A percentile compares a stretch with the other conserved stretches of the same genome.
Evolutionary conservation across 1,140 invertebrate genomes (phyloP).

Genomic region (Tetramorium simillimum): DNA sequence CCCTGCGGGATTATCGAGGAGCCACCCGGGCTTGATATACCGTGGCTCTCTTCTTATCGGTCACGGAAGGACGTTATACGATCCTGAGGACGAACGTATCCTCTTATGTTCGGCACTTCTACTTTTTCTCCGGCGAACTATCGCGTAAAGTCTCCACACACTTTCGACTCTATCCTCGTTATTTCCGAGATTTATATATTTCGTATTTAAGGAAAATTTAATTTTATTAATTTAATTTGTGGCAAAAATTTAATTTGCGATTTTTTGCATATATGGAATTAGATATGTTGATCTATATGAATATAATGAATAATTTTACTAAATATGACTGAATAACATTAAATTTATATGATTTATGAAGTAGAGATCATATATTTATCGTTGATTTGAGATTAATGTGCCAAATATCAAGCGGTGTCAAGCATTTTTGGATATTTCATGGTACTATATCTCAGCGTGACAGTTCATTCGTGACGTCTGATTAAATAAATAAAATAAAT

Average conservation of each 20-base stretch:
- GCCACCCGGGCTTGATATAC: conserved; percentile 40
- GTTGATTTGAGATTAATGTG: not conserved
- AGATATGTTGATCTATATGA: not conserved
- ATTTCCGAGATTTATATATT: not conserved
- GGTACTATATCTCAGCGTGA: not conserved
- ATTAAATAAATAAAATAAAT: not conserved
- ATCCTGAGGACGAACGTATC: conserved; percentile 15
- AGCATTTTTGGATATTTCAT: not conserved
- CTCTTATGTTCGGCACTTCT: conserved; percentile 16
- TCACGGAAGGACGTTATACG: conserved; percentile 36
- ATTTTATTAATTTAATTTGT: not conserved
- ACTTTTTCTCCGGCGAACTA: conserved; percentile 19
- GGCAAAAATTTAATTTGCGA: too few relatives aligned
- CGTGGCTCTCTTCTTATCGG: conserved; percentile 29
- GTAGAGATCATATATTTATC: not conserved
- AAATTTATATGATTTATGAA: not conserved
- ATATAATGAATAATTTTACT: not conserved
- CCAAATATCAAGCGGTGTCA: not conserved
- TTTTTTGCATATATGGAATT: not conserved
- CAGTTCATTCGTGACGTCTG: not conserved
- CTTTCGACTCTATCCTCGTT: not conserved
- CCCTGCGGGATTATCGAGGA: conserved; percentile 60
- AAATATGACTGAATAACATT: not conserved
- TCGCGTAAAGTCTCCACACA: not conserved
- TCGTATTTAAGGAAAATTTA: not conserved